Base-by-base conservation (phyloP, 2,797 vertebrate species). In the Melopsittacus undulatus region DNA sequence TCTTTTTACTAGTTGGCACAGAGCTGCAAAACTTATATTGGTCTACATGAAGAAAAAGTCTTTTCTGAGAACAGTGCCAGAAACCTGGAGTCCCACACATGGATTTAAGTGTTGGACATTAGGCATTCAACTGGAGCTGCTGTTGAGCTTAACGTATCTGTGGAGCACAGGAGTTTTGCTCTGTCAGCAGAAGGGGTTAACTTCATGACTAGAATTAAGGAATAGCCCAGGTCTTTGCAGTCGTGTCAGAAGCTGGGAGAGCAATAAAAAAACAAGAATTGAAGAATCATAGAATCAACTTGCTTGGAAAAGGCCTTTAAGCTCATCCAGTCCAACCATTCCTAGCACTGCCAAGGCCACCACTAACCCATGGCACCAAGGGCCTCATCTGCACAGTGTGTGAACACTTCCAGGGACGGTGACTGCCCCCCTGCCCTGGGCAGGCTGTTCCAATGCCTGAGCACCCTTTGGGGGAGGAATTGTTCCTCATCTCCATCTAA, bases 31-130 rank as follows among this genome's bases (percentile, higher is more conserved):
- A 20, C 52, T 72, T 52, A 29, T 22, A 26, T 36, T 73, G 76
- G 49, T 62, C 69, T 23, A 36, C 21, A 57, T 17, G 18, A 77
- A 70, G 23, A 77, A 48, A 49, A 61, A 10, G 20, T 24, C 18
- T 4, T 49, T 23, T 75, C 30, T 7, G 16, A 81, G 38, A 86
- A 48, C 9, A 86, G 18, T 21, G 24, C 45, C 68, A 81, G 66
- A 72, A 83, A 54, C 30, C 30, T 24, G 16, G n/a, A 75, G 22
- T 7, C 9, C 16, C 30, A 1, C 7, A 29, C 15, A 34, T 0
- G 0, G 30, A 62, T 77, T 79, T 45, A 57, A 80, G 40, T 21
- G 11, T 43, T 40, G 61, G 51, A 43, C 43, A 69, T 63, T 3
- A 63, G 27, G 42, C 9, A 17, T 21, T 64, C 73, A 46, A 5